Percentiles rank a stretch among this genome's conserved stretches.
Conservation (phyloP, 2,888 invertebrate species). For the Papilio demoleus region DNA sequence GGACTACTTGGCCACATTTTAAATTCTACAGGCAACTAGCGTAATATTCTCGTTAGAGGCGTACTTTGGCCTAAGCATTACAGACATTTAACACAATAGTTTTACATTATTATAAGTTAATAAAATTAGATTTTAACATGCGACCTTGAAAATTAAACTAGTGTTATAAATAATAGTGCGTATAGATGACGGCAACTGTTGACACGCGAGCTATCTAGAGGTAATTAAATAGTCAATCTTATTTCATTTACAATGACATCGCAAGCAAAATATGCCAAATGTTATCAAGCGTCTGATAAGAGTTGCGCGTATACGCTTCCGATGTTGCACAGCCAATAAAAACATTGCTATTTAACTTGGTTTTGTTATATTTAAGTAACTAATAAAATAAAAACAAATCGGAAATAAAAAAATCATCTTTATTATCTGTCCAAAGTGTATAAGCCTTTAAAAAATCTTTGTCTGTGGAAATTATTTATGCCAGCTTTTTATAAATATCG, state of each 20-base stretch:
- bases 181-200: constrained; percentile 18
- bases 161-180: constrained; percentile 22
- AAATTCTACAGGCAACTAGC: no score
- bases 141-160: constrained; percentile 22
- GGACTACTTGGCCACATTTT: no score
- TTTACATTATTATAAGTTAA: no score
- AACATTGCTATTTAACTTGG: constrained; percentile 24
- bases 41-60: no score
- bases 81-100: no score
- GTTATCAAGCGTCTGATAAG: constrained; percentile 50
- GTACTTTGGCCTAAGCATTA: no score
- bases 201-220: constrained; percentile 32
- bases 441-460: no score
- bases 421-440: no score
- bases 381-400: background rate
- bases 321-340: constrained; percentile 23
- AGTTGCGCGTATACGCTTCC: constrained; percentile 35
- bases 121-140: no score
- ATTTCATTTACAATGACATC: constrained; percentile 40
- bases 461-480: no score
- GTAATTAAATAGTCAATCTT: constrained; percentile 33
- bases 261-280: constrained; percentile 48
- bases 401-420: no score
- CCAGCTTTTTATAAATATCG: no score
- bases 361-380: constrained; percentile 26